Evolutionary conservation across 2,797 vertebrate species (phyloP).

Genomic region (Sylvilagus floridanus): DNA sequence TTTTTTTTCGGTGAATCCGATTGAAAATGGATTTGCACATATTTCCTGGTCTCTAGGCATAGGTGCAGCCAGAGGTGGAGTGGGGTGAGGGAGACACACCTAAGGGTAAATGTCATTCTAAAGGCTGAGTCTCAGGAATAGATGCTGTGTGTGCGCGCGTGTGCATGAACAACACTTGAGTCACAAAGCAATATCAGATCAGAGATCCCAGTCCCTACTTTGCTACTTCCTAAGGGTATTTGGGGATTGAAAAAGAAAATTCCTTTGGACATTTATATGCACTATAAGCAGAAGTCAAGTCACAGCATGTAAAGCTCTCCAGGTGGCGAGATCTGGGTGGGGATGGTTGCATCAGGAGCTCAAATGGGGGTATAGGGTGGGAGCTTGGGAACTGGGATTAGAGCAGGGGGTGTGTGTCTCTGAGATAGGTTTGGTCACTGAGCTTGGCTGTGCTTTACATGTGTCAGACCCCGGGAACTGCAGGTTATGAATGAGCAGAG

Average conservation of each 20-base stretch:
- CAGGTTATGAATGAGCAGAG: neutral
- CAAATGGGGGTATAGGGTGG: neutral
- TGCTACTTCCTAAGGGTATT: neutral
- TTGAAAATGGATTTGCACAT: conserved; percentile 5
- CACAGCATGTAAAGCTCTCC: neutral
- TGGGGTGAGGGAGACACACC: neutral
- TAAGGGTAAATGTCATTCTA: neutral
- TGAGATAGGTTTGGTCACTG: neutral
- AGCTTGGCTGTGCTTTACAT: neutral
- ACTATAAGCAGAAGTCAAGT: conserved; percentile 60
- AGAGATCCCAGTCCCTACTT: neutral
- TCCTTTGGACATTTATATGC: conserved; percentile 34
- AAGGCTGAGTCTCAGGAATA: neutral
- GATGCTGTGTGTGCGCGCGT: neutral
- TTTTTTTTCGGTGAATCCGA: neutral
- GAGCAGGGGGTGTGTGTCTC: too few species aligned
- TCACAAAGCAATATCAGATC: neutral
- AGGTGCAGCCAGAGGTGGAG: neutral
- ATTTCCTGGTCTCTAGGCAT: neutral
- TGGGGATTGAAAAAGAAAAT: conserved; percentile 37
- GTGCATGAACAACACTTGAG: neutral
- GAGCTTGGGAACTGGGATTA: neutral
- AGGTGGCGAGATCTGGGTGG: neutral
- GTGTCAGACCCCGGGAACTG: neutral
- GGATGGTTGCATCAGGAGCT: neutral